These are phyloP conservation scores for Omphaloscelis lunosa DNA, from an alignment of 2,888 invertebrate species.

Conservation along the genomic window DNA sequence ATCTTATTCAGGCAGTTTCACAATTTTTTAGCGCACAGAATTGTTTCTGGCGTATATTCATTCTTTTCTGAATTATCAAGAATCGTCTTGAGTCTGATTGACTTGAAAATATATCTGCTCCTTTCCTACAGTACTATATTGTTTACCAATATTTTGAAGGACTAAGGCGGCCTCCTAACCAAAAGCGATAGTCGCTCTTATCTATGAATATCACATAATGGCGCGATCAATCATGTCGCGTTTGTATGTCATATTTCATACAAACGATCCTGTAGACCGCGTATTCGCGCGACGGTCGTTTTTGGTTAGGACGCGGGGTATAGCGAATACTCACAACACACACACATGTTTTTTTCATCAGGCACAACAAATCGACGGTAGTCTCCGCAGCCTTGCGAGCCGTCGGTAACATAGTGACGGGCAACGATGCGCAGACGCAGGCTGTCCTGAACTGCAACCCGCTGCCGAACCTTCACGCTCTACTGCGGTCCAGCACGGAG, in stretches of 20 bases:
- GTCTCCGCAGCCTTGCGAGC: conserved; percentile 98
- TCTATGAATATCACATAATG: not conserved
- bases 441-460: conserved; percentile 97
- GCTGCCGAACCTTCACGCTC: conserved; percentile 93
- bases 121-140: not conserved
- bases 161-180: not conserved
- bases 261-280: not conserved
- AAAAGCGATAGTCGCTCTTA: not conserved
- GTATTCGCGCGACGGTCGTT: not conserved
- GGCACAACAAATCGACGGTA: conserved; percentile 95
- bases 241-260: not conserved
- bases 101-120: not conserved
- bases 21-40: not conserved
- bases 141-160: not conserved
- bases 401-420: conserved; percentile 99
- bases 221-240: not conserved
- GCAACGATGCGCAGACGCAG: conserved; percentile 99
- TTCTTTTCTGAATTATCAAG: not conserved
- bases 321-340: not conserved
- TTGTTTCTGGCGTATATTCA: not conserved
- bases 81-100: not conserved
- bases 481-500: conserved; percentile 95
- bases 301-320: not conserved
- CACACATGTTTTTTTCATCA: conserved; percentile 73
- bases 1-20: not conserved